Evolutionary conservation across 2,113 vertebrate genomes (phyloP), one percentile per base, ranked within the genome.

Genomic region (Miniopterus natalensis): DNA sequence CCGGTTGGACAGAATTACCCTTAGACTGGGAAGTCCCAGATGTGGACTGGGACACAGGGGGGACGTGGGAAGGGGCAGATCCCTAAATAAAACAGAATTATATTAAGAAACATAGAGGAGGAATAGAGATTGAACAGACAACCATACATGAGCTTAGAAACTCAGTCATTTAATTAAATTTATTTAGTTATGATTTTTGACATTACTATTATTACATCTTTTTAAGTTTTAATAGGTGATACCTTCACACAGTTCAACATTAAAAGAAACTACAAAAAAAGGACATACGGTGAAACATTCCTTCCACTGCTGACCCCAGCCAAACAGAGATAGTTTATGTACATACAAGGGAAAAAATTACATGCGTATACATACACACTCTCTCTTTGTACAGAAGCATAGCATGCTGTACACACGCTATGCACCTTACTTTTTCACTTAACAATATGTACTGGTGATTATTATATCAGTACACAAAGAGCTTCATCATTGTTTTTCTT

Each of bases 221-320:
- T 95, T 23, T 29, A 92, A 77, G 36, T 81, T 92, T 94, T 83
- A 81, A 77, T 77, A 86, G 84, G 25, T 53, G 66, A 94, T 75
- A 75, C 8, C 14, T 63, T 87, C 27, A 66, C 12, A 84, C 20
- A 59, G 57, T 73, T 92, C 23, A 92, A 85, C 77, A 80, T 63
- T 55, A 45, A 88, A 63, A 61, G 57, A 47, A 77, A 15, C 36
- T 36, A 36, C 65, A 85, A 49, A 59, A 85, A 78, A 84, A 47
- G 4, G 17, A 47, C 53, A 65, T n/a, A 89, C 27, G 81, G n/a
- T 85, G 18, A 55, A 78, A 36, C 40, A 92, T 78, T n/a, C 29
- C 81, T 55, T 55, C 42, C 8, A 84, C 21, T 31, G 10, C 7
- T 79, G 25, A 31, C 53, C 21, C 23, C 15, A 55, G 29, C 75